Conservation (phyloP, 2,888 invertebrate genomes). For the Sycophila texana region DNA sequence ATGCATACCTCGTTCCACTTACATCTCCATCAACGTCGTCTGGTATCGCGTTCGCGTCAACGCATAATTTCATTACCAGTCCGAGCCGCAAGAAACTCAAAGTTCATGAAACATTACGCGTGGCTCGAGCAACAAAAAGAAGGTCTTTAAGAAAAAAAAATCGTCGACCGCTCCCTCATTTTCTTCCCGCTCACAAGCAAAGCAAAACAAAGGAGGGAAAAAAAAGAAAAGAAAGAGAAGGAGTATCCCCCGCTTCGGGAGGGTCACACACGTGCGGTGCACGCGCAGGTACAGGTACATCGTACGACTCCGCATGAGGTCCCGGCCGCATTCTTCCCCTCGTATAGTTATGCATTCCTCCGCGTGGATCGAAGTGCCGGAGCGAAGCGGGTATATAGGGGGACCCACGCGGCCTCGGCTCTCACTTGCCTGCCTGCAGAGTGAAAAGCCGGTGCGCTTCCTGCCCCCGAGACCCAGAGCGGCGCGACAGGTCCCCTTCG, state of each 20-base stretch:
- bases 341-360: slow-evolving; percentile 15
- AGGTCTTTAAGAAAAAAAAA: too few species aligned
- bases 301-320: background rate
- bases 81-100: too few species aligned
- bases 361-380: background rate
- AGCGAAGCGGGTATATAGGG: background rate
- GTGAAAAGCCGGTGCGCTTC: background rate
- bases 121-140: too few species aligned
- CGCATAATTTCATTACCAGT: too few species aligned
- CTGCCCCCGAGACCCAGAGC: background rate
- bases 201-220: background rate
- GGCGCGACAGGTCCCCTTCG: slow-evolving; percentile 46
- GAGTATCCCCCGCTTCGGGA: background rate
- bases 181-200: too few species aligned
- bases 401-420: slow-evolving; percentile 39
- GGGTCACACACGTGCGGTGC: slow-evolving; percentile 16
- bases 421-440: background rate
- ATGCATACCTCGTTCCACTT: too few species aligned
- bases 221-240: background rate
- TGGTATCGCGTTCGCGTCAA: too few species aligned
- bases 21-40: too few species aligned
- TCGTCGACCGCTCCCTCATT: too few species aligned
- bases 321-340: slow-evolving; percentile 15
- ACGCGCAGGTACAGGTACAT: slow-evolving; percentile 6
- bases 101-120: too few species aligned